Conservation (phyloP, 2,797 vertebrate species). For the Phoebastria nigripes region DNA sequence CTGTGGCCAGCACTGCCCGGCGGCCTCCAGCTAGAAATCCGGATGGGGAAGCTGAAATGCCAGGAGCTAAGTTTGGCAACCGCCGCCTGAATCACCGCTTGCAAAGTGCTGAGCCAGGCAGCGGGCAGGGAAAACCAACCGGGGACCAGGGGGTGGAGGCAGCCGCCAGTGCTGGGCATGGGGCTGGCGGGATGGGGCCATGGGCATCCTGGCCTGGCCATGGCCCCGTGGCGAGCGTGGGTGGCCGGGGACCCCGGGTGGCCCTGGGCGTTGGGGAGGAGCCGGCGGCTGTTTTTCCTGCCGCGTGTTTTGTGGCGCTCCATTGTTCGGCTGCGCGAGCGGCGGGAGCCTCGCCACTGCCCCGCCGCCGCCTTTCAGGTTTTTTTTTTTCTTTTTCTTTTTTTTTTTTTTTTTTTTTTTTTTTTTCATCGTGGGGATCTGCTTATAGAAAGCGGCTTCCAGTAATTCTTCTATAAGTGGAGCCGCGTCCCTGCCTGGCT, state of each 20-base stretch:
- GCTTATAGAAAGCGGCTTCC: slow-evolving; percentile 79
- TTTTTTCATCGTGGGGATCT: slow-evolving; percentile 45
- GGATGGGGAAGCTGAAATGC: neutral
- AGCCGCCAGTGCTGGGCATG: accelerated
- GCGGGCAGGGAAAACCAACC: neutral
- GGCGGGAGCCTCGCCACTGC: slow-evolving; percentile 47
- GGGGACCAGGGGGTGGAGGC: neutral
- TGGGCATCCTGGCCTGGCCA: neutral
- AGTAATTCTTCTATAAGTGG: slow-evolving; percentile 77
- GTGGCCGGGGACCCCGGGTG: slow-evolving; percentile 22
- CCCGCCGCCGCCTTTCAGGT: slow-evolving; percentile 18
- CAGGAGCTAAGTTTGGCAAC: neutral
- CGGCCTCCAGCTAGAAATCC: neutral
- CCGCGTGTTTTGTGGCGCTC: slow-evolving; percentile 51
- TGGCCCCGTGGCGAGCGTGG: neutral
- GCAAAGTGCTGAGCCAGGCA: neutral
- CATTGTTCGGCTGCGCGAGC: slow-evolving; percentile 67
- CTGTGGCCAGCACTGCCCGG: neutral
- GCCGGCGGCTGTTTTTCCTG: slow-evolving; percentile 69
- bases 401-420: neutral
- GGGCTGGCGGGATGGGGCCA: accelerated
- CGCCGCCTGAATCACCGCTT: neutral
- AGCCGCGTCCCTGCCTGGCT: slow-evolving; percentile 50
- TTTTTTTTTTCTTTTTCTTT: neutral
- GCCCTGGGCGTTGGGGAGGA: slow-evolving; percentile 4